Base-by-base conservation (phyloP, 2,888 invertebrate species). In the Prosapia bicincta region DNA sequence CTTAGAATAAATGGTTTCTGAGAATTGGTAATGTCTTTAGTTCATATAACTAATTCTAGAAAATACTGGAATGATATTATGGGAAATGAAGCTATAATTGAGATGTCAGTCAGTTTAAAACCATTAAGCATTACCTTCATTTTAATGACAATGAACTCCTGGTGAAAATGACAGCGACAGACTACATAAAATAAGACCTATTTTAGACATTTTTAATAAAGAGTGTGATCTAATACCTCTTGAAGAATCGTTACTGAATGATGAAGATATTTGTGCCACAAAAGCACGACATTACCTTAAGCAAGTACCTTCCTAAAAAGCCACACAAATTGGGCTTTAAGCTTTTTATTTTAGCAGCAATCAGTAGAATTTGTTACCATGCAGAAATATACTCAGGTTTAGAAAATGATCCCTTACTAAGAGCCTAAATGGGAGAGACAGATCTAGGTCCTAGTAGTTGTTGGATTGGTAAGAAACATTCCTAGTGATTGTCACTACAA, bases 301-400 rank as follows among this genome's bases (percentile, higher is more conserved):
- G 72, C 83, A 82, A n/a, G 74, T 84, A 83, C 78, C 80, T 83
- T 76, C 83, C 83, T 23, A 79, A 81, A 26, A 85, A 84, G 77
- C 84, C 83, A 68, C 83, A 83, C 74, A 84, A 85, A 79, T 84
- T 78, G 78, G 80, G 80, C 9, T 81, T 69, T 76, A 79, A 80
- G 66, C 28, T 79, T 24, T 78, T 78, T 74, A 73, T 80, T 43
- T 54, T 78, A 38, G 54, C 66, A 23, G 79, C 67, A 25, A 43
- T 66, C 13, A 54, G 66, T 25, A 77, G 78, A 15, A 71, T 78
- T 71, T 69, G 75, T 24, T 77, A 80, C 32, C 78, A 79, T 28
- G 78, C 78, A 30, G 77, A 80, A 69, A 76, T 79, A 7, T 78
- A 78, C 69, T 72, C 74, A 25, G 80, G 81, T 13, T 43, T 72